phyloP scores from a whole-genome alignment of 2,113 vertebrate genomes.

The Antigone vipio region DNA sequence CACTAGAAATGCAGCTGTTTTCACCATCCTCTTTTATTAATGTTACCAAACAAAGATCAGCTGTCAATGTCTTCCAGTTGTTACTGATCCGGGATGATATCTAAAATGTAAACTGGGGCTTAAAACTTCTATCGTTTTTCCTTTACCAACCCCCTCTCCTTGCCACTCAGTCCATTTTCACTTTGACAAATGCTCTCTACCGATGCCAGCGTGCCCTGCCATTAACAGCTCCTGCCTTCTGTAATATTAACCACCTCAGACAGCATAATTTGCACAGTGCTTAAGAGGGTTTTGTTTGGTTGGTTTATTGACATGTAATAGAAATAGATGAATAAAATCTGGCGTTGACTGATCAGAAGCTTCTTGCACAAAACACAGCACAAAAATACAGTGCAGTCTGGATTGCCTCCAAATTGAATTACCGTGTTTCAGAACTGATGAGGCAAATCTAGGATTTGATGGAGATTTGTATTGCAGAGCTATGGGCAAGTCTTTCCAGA shows the following conservation, averaged over 20 bases:
- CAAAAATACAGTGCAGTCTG: not conserved
- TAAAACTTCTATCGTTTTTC: not conserved
- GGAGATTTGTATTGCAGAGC: not conserved
- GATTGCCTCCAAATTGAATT: not conserved
- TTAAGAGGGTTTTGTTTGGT: not conserved
- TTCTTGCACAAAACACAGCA: not conserved
- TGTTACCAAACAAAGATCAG: not conserved
- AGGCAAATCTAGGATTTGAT: not conserved
- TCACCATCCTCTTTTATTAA: not conserved
- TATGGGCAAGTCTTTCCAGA: not conserved
- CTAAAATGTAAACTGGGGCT: not conserved
- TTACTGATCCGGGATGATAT: not conserved
- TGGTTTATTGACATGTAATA: not conserved
- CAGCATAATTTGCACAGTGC: not conserved
- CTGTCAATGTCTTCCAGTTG: not conserved
- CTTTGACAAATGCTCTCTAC: not conserved
- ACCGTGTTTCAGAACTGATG: not conserved
- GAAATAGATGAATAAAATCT: not conserved
- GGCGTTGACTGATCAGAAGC: not conserved
- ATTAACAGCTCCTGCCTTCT: not conserved
- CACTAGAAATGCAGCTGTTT: not conserved
- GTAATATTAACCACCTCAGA: not conserved
- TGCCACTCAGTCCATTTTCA: not conserved
- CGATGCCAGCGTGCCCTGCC: not conserved
- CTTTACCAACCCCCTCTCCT: not conserved